These are phyloP conservation scores for Resseliella maxima DNA, from an alignment of 2,888 invertebrate genomes.

Conservation along the genomic window DNA sequence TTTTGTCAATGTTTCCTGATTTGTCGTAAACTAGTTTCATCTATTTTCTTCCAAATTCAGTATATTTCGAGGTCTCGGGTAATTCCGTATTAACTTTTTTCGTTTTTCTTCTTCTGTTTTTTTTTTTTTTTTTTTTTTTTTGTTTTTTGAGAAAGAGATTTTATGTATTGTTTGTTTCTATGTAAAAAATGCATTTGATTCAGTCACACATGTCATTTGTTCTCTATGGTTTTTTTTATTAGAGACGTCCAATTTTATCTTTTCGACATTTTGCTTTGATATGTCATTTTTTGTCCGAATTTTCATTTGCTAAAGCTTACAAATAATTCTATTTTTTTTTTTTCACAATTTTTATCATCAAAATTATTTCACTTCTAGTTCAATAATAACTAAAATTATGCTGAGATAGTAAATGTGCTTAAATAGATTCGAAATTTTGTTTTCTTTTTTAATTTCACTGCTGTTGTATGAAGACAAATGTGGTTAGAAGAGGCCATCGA, in stretches of 20 bases:
- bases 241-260: neutral
- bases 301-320: neutral
- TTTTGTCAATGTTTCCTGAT: neutral
- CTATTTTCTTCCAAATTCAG: neutral
- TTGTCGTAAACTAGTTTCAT: too few species aligned
- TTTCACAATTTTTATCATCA: neutral
- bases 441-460: too few species aligned
- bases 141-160: too few species aligned
- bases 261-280: neutral
- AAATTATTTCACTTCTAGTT: neutral
- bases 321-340: neutral
- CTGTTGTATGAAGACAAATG: too few species aligned
- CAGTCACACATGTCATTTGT: neutral
- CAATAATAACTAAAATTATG: neutral
- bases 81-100: too few species aligned
- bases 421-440: too few species aligned
- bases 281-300: neutral
- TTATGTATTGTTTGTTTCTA: too few species aligned
- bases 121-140: too few species aligned
- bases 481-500: slow-evolving; percentile 44
- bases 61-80: too few species aligned
- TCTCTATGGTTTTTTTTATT: too few species aligned
- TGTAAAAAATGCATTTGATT: neutral
- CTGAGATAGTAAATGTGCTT: neutral
- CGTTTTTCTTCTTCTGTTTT: too few species aligned